Evolutionary conservation across 2,888 invertebrate genomes (phyloP).

Genomic region (Encarsia formosa): DNA sequence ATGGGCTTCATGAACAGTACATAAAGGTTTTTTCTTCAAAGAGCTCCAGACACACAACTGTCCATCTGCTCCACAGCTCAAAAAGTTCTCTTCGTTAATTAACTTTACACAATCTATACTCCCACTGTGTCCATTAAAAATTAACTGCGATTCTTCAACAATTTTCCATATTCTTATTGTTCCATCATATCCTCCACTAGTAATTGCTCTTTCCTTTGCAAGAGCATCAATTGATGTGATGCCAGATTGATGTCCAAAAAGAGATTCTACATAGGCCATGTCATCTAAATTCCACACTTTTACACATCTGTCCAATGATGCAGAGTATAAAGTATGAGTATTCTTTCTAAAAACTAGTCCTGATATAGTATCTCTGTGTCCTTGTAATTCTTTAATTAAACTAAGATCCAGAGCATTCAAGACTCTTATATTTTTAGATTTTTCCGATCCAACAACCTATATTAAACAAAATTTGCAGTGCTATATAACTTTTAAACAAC

Average conservation of each 20-base stretch:
- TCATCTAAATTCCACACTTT: constrained; percentile 96
- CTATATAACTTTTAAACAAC: neutral
- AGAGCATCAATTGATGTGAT: constrained; percentile 87
- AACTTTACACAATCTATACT: constrained; percentile 86
- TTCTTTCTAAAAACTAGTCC: constrained; percentile 81
- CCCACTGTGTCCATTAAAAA: constrained; percentile 79
- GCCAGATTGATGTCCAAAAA: constrained; percentile 88
- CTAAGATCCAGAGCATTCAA: constrained; percentile 78
- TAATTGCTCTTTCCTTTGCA: constrained; percentile 78
- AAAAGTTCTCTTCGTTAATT: constrained; percentile 89
- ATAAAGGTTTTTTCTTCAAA: constrained; percentile 81
- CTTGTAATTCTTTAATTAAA: constrained; percentile 74
- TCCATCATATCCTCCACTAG: constrained; percentile 84
- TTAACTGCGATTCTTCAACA: constrained; percentile 92
- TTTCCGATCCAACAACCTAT: constrained; percentile 67
- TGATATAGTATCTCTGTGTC: constrained; percentile 70
- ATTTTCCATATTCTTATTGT: constrained; percentile 94
- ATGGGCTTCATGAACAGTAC: constrained; percentile 68
- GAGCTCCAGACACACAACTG: constrained; percentile 78
- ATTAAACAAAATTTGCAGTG: constrained; percentile 9
- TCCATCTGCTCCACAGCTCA: constrained; percentile 91
- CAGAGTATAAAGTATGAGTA: constrained; percentile 80
- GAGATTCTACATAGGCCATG: constrained; percentile 91
- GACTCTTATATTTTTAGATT: constrained; percentile 67
- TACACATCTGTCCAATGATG: constrained; percentile 73